phyloP scores from a whole-genome alignment of 2,797 vertebrate species.

The Acipenser ruthenus region DNA sequence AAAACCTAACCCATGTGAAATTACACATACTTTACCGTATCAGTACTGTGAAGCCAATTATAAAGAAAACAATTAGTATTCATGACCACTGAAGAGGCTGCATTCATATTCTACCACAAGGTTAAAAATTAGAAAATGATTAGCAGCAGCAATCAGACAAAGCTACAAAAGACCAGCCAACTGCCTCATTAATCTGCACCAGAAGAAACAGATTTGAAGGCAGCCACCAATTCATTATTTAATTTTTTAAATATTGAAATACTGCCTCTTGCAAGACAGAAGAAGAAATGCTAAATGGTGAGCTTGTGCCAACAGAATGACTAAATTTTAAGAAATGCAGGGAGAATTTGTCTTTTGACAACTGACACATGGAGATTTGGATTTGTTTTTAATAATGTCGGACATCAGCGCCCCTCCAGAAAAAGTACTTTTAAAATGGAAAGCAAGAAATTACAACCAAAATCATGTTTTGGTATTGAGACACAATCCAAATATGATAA shows the following conservation, averaged over 20 bases:
- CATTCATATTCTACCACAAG: neutral
- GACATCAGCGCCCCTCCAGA: too few species aligned
- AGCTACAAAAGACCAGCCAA: conserved; percentile 11
- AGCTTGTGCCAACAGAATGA: neutral
- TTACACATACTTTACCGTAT: too few species aligned
- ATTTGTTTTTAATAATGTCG: neutral
- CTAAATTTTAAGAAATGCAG: neutral
- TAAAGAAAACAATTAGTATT: too few species aligned
- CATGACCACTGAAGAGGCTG: neutral
- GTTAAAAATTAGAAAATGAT: conserved; percentile 13
- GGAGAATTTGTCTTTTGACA: neutral
- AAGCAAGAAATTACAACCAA: too few species aligned
- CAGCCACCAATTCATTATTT: neutral
- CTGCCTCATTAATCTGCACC: conserved; percentile 12
- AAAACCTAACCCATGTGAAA: too few species aligned
- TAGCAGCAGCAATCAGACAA: conserved; percentile 11
- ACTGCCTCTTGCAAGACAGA: conserved; percentile 8
- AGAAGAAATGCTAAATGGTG: conserved; percentile 3
- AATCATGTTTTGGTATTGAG: too few species aligned
- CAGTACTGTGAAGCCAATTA: too few species aligned
- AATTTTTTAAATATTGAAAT: neutral
- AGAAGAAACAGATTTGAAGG: conserved; percentile 1
- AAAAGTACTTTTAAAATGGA: too few species aligned
- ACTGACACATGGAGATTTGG: neutral
- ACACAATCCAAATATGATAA: too few species aligned